Base-by-base conservation (phyloP, 1,140 invertebrate genomes). In the Berghia stephanieae region DNA sequence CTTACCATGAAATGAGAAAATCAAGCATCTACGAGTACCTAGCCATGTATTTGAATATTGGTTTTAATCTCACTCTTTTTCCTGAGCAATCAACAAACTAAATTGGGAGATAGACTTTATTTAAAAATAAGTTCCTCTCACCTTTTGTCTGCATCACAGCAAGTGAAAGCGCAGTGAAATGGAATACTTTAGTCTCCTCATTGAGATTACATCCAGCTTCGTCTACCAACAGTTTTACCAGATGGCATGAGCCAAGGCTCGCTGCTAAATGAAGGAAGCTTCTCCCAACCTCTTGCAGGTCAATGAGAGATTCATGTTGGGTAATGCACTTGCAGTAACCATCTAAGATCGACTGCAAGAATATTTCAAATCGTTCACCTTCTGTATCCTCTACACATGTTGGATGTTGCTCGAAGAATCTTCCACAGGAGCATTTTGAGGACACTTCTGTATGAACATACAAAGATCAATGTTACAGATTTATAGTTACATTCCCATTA, bases 391-490 rank as follows among this genome's bases (percentile, higher is more conserved):
- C 77, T 0, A 75, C 55, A 3, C 40, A 60, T 31, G 55, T 74
- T 31, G 81, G 81, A 46, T 82, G 81, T 44, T 78, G 76, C 52
- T 82, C 81, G 43, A 82, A 80, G 40, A 78, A 76, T 8, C 75
- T 71, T 21, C 67, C 78, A 78, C 81, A 82, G 44, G 63, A 78
- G 49, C 81, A 82, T 27, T 27, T 72, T 1, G 34, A 13, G 16
- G 55, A 27, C 10, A 74, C 72, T 4, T 13, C 72, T 74, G 72
- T n/a, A n/a, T n/a, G n/a, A n/a, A n/a, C n/a, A n/a, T n/a, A n/a
- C n/a, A n/a, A n/a, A n/a, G n/a, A n/a, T n/a, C n/a, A n/a, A n/a
- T n/a, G n/a, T n/a, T n/a, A n/a, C n/a, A n/a, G n/a, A n/a, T n/a
- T n/a, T n/a, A n/a, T n/a, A n/a, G n/a, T n/a, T n/a, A n/a, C n/a